Evolutionary conservation across 2,797 vertebrate species (phyloP), one percentile per base, ranked within the genome.

Genomic region (Phoxinus dragarum): DNA sequence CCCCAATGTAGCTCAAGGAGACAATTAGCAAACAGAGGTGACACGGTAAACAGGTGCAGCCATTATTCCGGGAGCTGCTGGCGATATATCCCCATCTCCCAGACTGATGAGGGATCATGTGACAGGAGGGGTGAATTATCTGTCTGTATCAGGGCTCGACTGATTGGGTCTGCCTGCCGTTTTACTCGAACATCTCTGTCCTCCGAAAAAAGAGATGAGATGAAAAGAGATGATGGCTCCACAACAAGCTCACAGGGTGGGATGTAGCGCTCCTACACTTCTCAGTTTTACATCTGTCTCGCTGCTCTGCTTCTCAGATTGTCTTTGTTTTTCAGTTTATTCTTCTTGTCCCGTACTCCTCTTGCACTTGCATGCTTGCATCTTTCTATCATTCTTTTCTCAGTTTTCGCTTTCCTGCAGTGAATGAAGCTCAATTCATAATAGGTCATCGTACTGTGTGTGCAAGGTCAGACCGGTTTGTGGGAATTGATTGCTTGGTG

Each of bases 1-100:
- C 96, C 92, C 91, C 96, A 96, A 96, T 93, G 97, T 96, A 97
- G 97, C 97, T 98, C 96, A 97, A 97, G 97, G 96, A 99, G 97
- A 98, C 97, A 98, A 97, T 98, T 98, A 97, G 96, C 97, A 97
- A 97, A 97, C 97, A 97, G 97, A 97, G 97, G 97, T 98, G 98
- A 98, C 97, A 97, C 95, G 95, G 96, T 97, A 97, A 98, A 98
- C 98, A 99, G 98, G 98, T 99, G 97, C 96, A 95, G 96, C 97
- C 97, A 98, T 98, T 98, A 97, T 97, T 97, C 96, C 95, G 95
- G 96, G 96, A 97, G 97, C 97, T 96, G 96, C 96, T 97, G 96
- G 96, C 97, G 97, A 96, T 96, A 97, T 96, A 97, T 97, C 97
- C 94, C 95, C 94, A 96, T 97, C 96, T 96, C 96, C 97, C 96